phyloP scores from a whole-genome alignment of 2,888 invertebrate species.

The Teinopalpus imperialis region DNA sequence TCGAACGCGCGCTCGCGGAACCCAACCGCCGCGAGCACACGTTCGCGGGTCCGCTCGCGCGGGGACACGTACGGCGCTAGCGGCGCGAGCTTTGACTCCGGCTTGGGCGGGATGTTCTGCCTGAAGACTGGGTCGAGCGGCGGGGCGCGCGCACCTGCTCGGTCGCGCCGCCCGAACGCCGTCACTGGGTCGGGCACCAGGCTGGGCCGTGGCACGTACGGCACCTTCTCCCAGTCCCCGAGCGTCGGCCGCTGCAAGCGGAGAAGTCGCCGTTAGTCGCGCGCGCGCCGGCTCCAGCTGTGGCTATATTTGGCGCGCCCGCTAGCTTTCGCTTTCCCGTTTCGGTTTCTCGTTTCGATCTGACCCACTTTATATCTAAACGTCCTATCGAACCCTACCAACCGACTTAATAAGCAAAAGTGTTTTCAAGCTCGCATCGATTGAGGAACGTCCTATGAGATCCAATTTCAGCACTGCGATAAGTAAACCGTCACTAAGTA shows the following conservation, averaged over 20 bases:
- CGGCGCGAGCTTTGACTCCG: constrained; percentile 81
- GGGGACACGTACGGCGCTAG: constrained; percentile 86
- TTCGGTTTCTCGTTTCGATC: constrained; percentile 57
- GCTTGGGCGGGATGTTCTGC: constrained; percentile 84
- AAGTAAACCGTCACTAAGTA: constrained; percentile 41
- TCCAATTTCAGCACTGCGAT: constrained; percentile 37
- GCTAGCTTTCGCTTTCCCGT: constrained; percentile 71
- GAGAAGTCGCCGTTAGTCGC: constrained; percentile 79
- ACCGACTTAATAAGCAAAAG: constrained; percentile 58
- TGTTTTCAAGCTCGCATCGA: constrained; percentile 60
- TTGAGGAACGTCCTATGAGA: constrained; percentile 33
- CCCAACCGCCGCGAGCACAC: constrained; percentile 82
- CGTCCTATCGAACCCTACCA: constrained; percentile 37
- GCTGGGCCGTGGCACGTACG: constrained; percentile 92
- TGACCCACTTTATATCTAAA: constrained; percentile 66
- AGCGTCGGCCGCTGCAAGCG: constrained; percentile 87
- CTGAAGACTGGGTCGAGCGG: constrained; percentile 80
- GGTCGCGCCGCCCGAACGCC: constrained; percentile 87
- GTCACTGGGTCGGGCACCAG: constrained; percentile 92
- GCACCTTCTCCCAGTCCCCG: constrained; percentile 94
- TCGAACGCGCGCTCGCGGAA: constrained; percentile 82
- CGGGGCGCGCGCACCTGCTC: constrained; percentile 69
- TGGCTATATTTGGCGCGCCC: constrained; percentile 83
- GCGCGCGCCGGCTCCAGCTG: constrained; percentile 73
- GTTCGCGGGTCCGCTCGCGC: constrained; percentile 84